Evolutionary conservation across 1,140 invertebrate species (phyloP), one percentile per base, ranked within the genome.

Genomic region (Aphis craccivora): DNA sequence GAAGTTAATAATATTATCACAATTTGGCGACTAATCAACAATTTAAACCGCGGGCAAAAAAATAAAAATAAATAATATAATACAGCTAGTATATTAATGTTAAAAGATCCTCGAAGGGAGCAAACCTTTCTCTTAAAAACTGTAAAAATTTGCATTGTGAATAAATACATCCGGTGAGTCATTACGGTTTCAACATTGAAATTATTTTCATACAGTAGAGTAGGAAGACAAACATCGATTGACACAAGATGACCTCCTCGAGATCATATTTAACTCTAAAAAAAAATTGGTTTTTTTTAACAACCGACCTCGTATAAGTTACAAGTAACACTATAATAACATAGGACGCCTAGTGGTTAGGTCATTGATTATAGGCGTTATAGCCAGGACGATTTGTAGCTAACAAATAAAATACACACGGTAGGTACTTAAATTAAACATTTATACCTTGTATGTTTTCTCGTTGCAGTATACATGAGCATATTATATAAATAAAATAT

Each of bases 151-250:
- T 45, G 45, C 60, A 89, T 25, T 37, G 14, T 14, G 8, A 43
- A 83, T 92, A 37, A 83, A 18, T 37, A 92, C 76, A 92, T 92
- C 91, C 91, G 91, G 90, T 91, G 67, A 76, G 30, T 91, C 55
- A 91, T 91, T 81, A 43, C 43, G 67, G 23, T 81, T 81, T n/a
- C 76, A 83, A 53, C 91, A 92, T 92, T 92, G 76, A 92, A 22
- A 37, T 55, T 88, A 88, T 51, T 51, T 51, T 25, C 51, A 14
- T 90, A 14, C 4, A 40, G n/a, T 76, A 18, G n/a, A 90, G 88
- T 60, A 90, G 88, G 88, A 90, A 90, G 88, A 90, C 53, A 60
- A 83, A 83, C n/a, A 92, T 48, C 5, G 83, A 53, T 84, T 92
- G 91, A 51, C 76, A 92, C 76, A 48, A 40, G 76, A 83, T 92